These are phyloP conservation scores for Synanthedon tipuliformis DNA, from an alignment of 2,888 invertebrate species.

Conservation along the genomic window DNA sequence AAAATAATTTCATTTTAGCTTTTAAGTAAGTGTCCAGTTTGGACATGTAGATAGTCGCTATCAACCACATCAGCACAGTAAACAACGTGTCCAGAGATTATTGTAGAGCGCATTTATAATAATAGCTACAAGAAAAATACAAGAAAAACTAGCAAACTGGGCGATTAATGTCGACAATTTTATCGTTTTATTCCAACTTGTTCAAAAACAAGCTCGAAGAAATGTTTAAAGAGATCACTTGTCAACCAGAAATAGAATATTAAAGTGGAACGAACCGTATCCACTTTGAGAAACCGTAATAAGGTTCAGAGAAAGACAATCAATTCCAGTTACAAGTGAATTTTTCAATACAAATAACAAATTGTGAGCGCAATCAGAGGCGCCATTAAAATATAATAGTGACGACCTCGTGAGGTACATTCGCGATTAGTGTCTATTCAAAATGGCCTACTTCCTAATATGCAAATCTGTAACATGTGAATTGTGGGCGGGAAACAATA, in stretches of 20 bases:
- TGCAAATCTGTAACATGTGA: conserved; percentile 52
- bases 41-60: too few relatives aligned
- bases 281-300: background rate
- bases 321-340: background rate
- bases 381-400: conserved; percentile 12
- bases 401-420: conserved; percentile 23
- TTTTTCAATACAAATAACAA: background rate
- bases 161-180: too few relatives aligned
- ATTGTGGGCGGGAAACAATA: conserved; percentile 50
- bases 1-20: too few relatives aligned
- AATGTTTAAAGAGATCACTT: background rate
- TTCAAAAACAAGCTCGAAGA: background rate
- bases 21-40: too few relatives aligned
- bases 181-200: background rate
- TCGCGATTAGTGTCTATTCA: conserved; percentile 38
- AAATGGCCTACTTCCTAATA: conserved; percentile 59
- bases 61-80: too few relatives aligned
- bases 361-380: conserved; percentile 3
- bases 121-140: background rate
- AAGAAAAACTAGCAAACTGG: background rate
- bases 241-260: background rate
- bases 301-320: background rate
- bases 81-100: too few relatives aligned
- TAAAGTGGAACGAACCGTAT: background rate
- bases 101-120: background rate